Evolutionary conservation across 2,888 invertebrate species (phyloP).

Genomic region (Rhamnusium bicolor): DNA sequence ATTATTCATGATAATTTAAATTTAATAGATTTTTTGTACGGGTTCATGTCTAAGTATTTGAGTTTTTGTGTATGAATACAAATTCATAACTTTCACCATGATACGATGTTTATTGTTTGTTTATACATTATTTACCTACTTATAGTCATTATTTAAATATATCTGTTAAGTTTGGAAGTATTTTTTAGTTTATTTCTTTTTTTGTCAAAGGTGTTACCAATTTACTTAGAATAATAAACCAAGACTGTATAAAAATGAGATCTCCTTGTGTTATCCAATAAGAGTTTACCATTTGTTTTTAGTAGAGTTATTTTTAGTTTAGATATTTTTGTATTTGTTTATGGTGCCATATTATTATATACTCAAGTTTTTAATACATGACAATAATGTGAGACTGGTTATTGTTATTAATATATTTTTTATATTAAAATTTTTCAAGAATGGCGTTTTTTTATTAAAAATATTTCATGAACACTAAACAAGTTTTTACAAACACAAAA

Average conservation of each 20-base stretch:
- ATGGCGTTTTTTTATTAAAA: no score
- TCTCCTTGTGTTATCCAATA: not conserved
- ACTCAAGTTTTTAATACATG: not conserved
- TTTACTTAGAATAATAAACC: not conserved
- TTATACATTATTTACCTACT: not conserved
- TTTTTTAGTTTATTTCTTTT: not conserved
- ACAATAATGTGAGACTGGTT: not conserved
- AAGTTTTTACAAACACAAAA: no score
- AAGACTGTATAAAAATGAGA: not conserved
- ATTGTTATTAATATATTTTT: not conserved
- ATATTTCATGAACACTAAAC: no score
- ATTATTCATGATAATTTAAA: no score
- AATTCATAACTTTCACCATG: not conserved
- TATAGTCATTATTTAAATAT: not conserved
- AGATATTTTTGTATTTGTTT: not conserved
- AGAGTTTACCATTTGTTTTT: not conserved
- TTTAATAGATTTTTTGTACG: no score
- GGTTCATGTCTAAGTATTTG: no score
- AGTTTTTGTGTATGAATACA: no score
- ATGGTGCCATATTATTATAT: not conserved
- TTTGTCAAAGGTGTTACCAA: no score
- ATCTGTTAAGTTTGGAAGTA: not conserved
- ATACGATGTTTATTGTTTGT: not conserved
- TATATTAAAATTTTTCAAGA: not conserved
- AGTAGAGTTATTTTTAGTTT: not conserved